Evolutionary conservation across 2,113 vertebrate species (phyloP).

Genomic region (Hyla sarda): DNA sequence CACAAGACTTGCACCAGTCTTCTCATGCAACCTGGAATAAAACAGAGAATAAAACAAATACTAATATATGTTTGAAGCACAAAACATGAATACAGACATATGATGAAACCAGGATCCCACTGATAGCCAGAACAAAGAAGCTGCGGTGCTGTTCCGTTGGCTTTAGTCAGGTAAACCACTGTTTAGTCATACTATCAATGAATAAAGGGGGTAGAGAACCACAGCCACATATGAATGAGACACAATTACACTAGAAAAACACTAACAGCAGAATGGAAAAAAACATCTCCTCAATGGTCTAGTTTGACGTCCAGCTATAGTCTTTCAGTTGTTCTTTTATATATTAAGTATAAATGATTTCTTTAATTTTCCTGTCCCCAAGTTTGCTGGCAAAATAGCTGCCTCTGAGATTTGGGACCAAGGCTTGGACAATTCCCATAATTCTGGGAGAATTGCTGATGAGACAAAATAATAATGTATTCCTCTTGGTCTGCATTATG

Average conservation of each 20-base stretch:
- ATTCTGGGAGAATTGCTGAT: slow-evolving; percentile 7
- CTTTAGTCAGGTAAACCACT: too few relatives aligned
- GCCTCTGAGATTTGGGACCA: background rate
- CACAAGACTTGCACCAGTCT: too few relatives aligned
- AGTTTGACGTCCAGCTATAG: background rate
- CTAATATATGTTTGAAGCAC: too few relatives aligned
- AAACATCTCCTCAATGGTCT: background rate
- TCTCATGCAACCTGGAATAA: too few relatives aligned
- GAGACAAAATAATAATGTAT: slow-evolving; percentile 9
- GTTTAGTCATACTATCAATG: too few relatives aligned
- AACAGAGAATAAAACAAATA: too few relatives aligned
- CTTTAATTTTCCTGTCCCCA: background rate
- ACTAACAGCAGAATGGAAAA: background rate
- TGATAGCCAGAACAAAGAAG: too few relatives aligned
- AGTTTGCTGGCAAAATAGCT: background rate
- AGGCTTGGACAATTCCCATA: slow-evolving; percentile 3
- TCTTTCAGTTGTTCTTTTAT: background rate
- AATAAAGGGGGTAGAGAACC: background rate
- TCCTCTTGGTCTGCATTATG: slow-evolving; percentile 8
- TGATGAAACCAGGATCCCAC: too few relatives aligned
- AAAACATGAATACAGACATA: too few relatives aligned
- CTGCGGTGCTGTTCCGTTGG: too few relatives aligned
- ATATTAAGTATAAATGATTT: background rate
- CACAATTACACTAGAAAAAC: background rate
- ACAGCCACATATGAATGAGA: background rate